These are phyloP conservation scores for Phymatocera aterrima DNA, from an alignment of 2,888 invertebrate species.

Conservation along the genomic window DNA sequence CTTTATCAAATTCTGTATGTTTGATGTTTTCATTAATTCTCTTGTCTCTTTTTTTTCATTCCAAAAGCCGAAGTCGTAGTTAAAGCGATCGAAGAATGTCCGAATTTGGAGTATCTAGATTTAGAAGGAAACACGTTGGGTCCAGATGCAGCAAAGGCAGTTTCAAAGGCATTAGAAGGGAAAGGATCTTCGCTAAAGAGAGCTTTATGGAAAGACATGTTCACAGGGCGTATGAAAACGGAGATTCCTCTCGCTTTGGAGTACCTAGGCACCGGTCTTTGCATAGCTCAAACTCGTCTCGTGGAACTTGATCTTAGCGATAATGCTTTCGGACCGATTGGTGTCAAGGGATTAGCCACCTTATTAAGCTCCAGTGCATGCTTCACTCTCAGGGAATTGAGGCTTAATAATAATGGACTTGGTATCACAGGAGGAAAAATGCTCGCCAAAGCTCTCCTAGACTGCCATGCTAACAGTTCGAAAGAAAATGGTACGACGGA, in stretches of 20 bases:
- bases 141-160: slow-evolving; percentile 89
- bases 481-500: slow-evolving; percentile 76
- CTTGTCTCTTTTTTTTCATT: slow-evolving; percentile 39
- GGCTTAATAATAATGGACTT: slow-evolving; percentile 96
- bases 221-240: slow-evolving; percentile 94
- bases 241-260: slow-evolving; percentile 95
- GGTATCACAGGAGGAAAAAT: slow-evolving; percentile 93
- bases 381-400: slow-evolving; percentile 87
- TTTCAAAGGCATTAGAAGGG: slow-evolving; percentile 86
- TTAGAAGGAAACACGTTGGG: slow-evolving; percentile 96
- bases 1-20: slow-evolving; percentile 34
- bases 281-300: slow-evolving; percentile 86
- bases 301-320: slow-evolving; percentile 95
- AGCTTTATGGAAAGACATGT: slow-evolving; percentile 97
- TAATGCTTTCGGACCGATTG: slow-evolving; percentile 97
- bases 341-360: slow-evolving; percentile 90
- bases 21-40: slow-evolving; percentile 24
- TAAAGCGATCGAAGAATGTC: slow-evolving; percentile 84
- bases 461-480: slow-evolving; percentile 81
- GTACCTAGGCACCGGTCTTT: slow-evolving; percentile 88
- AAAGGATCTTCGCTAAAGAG: slow-evolving; percentile 86
- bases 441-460: slow-evolving; percentile 85
- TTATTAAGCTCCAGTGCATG: slow-evolving; percentile 90
- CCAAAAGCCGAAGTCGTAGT: slow-evolving; percentile 84
- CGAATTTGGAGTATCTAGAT: slow-evolving; percentile 84